Evolutionary conservation across 2,888 invertebrate species (phyloP).

Genomic region (Lysandra coridon): DNA sequence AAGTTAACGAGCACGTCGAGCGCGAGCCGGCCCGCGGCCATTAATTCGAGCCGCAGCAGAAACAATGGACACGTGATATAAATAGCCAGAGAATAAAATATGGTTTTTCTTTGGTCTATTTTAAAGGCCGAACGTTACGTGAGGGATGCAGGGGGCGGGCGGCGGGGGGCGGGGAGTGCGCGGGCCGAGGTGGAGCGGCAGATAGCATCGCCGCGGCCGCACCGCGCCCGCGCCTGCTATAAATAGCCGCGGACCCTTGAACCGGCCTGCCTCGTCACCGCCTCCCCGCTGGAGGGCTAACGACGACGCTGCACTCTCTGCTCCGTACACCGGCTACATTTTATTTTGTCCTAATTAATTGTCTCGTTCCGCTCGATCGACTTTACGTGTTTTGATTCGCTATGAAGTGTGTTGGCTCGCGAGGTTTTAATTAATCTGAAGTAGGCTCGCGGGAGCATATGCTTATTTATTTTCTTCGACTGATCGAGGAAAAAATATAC

Average conservation of each 20-base stretch:
- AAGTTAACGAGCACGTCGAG: slow-evolving; percentile 57
- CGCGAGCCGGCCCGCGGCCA: slow-evolving; percentile 60
- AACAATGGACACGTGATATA: slow-evolving; percentile 76
- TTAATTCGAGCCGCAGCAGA: slow-evolving; percentile 65
- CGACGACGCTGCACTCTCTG: slow-evolving; percentile 42
- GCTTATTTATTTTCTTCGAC: not conserved
- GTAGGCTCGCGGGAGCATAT: not conserved
- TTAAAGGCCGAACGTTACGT: slow-evolving; percentile 69
- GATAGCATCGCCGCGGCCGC: slow-evolving; percentile 68
- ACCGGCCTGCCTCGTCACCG: slow-evolving; percentile 69
- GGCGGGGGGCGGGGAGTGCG: slow-evolving; percentile 64
- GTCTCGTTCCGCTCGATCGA: not conserved
- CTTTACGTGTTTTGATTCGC: slow-evolving; percentile 16
- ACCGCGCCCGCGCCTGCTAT: slow-evolving; percentile 55
- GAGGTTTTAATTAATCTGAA: not conserved
- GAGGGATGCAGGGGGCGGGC: slow-evolving; percentile 70
- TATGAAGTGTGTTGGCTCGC: not conserved
- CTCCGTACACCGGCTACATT: slow-evolving; percentile 28
- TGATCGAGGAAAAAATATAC: not conserved
- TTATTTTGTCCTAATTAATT: slow-evolving; percentile 8
- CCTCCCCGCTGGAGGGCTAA: slow-evolving; percentile 55
- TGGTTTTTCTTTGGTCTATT: slow-evolving; percentile 71
- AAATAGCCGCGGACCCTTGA: slow-evolving; percentile 78
- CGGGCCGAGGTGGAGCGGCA: slow-evolving; percentile 58
- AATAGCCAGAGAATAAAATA: slow-evolving; percentile 74